Percentiles rank a stretch among this genome's conserved stretches.
phyloP scores from a whole-genome alignment of 2,888 invertebrate genomes.

The Dryococelus australis region DNA sequence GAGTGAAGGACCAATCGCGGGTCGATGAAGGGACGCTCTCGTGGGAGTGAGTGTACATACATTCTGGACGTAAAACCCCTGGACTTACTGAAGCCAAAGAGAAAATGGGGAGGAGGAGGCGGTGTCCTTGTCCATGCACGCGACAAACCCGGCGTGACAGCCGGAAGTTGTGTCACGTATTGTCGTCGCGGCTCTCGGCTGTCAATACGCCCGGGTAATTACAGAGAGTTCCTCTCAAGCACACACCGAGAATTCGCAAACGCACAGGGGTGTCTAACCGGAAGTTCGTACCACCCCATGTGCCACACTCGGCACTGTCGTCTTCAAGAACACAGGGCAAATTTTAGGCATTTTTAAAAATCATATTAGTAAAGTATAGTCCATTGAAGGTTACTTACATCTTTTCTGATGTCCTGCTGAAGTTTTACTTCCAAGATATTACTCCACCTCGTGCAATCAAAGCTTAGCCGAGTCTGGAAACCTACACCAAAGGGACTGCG shows the following conservation, averaged over 20 bases:
- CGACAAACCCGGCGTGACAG: constrained; percentile 1
- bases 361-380: too few species aligned
- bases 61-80: background rate
- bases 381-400: too few species aligned
- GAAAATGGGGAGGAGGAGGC: background rate
- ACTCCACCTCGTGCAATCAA: too few species aligned
- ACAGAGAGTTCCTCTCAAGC: background rate
- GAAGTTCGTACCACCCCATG: too few species aligned
- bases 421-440: too few species aligned
- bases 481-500: too few species aligned
- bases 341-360: too few species aligned
- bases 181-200: background rate
- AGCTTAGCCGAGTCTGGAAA: too few species aligned
- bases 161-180: constrained; percentile 26
- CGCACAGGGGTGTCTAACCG: background rate
- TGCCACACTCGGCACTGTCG: too few species aligned
- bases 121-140: background rate
- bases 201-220: constrained; percentile 29
- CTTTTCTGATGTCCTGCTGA: too few species aligned
- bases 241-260: background rate
- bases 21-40: background rate
- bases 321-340: too few species aligned
- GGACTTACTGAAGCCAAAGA: background rate
- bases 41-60: background rate
- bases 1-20: background rate